A percentile compares a stretch with the other conserved stretches of the same genome.
phyloP scores from a whole-genome alignment of 2,797 vertebrate genomes.

The Clarias platycephalus region DNA sequence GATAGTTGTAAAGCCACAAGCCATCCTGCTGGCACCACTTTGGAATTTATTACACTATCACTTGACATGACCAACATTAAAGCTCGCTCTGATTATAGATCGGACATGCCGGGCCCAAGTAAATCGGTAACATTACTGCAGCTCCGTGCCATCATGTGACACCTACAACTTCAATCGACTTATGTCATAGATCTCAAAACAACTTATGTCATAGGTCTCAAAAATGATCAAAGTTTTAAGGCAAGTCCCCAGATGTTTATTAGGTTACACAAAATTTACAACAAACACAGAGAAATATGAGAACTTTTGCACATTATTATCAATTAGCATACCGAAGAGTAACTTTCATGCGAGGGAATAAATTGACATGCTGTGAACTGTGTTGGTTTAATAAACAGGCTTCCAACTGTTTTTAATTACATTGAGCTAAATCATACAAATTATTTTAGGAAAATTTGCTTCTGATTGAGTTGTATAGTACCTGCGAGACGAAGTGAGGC shows the following conservation, averaged over 20 bases:
- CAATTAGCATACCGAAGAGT: neutral
- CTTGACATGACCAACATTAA: conserved; percentile 28
- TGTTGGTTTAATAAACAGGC: neutral
- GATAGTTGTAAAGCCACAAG: conserved; percentile 40
- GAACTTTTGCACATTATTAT: conserved; percentile 19
- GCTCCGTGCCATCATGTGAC: conserved; percentile 12
- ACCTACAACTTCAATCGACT: conserved; percentile 9
- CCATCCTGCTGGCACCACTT: conserved; percentile 29
- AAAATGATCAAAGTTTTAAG: neutral
- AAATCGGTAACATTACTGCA: conserved; percentile 29
- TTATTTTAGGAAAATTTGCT: neutral
- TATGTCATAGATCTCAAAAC: neutral
- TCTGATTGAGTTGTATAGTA: conserved; percentile 50
- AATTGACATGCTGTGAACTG: neutral
- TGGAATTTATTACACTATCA: conserved; percentile 40
- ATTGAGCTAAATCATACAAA: neutral
- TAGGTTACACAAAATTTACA: conserved; percentile 4
- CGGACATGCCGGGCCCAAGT: conserved; percentile 8
- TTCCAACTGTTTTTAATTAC: neutral
- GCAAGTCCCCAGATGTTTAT: neutral
- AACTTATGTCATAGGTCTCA: neutral
- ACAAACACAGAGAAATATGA: neutral
- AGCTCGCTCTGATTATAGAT: conserved; percentile 23
- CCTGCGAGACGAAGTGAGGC: conserved; percentile 83
- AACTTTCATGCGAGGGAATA: conserved; percentile 24